Evolutionary conservation across 2,888 invertebrate genomes (phyloP), one percentile per base, ranked within the genome.

Genomic region (Drosophila putrida): DNA sequence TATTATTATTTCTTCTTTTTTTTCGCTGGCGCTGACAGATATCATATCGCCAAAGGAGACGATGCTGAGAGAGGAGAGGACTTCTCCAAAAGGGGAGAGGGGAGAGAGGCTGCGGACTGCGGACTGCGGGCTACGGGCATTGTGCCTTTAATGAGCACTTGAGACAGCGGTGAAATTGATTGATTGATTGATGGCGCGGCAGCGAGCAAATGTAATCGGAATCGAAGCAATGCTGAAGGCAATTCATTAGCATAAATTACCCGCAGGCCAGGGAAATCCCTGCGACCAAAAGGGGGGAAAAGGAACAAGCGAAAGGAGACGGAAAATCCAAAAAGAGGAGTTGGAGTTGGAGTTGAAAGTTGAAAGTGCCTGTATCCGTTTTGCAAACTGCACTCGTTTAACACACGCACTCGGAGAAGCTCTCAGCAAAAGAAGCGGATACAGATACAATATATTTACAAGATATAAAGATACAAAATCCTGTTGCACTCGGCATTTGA

Each of bases 231-330:
- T 43, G 43, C 57, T 28, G 43, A 20, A 54, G 59, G 57, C 83
- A 65, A 75, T 83, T 83, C 75, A 82, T 82, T 83, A 86, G 57
- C 82, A 82, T 82, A 86, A 82, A 82, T 80, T 82, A 86, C 66
- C 58, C 75, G 68, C 78, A 74, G 53, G 47, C 47, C 59, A 15
- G 10, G 27, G 8, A 47, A 49, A 47, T 53, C 46, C 46, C 33
- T 8, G 8, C n/a, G 39, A 39, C 9, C n/a, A 10, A 27, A 6
- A 20, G 9, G 36, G 10, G 6, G 9, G 36, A 6, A 8, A 6
- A 1, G 4, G 33, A 0, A 10, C 3, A 4, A 25, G 33, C 0
- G 20, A 39, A 4, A 10, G 46, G 6, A 4, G 4, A 27, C 9
- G 27, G 6, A 33, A 8, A 35, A n/a, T 49, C 35, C n/a, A n/a